Evolutionary conservation across 1,140 invertebrate species (phyloP).

Genomic region (Euura lappo): DNA sequence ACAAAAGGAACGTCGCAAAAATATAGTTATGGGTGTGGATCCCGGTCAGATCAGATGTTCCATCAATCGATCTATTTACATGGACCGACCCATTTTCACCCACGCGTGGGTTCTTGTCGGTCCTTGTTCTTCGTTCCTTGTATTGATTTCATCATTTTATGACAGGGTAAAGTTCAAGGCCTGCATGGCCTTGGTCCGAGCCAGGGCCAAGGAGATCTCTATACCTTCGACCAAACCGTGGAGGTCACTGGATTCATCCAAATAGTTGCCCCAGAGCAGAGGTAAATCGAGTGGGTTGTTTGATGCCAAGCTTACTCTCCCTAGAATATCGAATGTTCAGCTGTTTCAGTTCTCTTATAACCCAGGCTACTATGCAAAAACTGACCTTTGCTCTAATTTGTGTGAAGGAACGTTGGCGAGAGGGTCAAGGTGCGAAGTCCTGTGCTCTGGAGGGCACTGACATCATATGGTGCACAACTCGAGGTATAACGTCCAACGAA

Average conservation of each 20-base stretch:
- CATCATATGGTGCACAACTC: constrained; percentile 82
- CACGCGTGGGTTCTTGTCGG: too few relatives aligned
- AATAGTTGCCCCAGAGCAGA: constrained; percentile 88
- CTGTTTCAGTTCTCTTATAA: too few relatives aligned
- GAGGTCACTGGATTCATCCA: constrained; percentile 78
- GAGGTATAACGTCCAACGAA: constrained; percentile 86
- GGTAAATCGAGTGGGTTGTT: constrained; percentile 86
- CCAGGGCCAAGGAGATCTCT: constrained; percentile 74
- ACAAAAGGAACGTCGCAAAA: too few relatives aligned
- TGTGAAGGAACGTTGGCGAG: constrained; percentile 75
- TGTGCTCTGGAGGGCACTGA: constrained; percentile 73
- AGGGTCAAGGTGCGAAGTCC: constrained; percentile 64
- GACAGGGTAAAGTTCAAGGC: constrained; percentile 75
- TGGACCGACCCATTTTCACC: too few relatives aligned
- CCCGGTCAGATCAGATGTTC: too few relatives aligned
- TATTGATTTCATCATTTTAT: too few relatives aligned
- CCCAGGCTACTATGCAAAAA: not conserved
- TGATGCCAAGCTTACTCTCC: constrained; percentile 74
- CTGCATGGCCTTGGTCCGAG: constrained; percentile 77
- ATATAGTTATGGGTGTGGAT: too few relatives aligned
- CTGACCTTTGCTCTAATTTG: constrained; percentile 82
- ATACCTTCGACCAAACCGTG: constrained; percentile 81
- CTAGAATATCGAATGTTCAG: constrained; percentile 57
- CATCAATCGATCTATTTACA: too few relatives aligned
- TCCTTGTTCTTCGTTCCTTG: too few relatives aligned